These are phyloP conservation scores for Drosophila pseudotalamancana DNA, from an alignment of 2,888 invertebrate species.

Conservation along the genomic window DNA sequence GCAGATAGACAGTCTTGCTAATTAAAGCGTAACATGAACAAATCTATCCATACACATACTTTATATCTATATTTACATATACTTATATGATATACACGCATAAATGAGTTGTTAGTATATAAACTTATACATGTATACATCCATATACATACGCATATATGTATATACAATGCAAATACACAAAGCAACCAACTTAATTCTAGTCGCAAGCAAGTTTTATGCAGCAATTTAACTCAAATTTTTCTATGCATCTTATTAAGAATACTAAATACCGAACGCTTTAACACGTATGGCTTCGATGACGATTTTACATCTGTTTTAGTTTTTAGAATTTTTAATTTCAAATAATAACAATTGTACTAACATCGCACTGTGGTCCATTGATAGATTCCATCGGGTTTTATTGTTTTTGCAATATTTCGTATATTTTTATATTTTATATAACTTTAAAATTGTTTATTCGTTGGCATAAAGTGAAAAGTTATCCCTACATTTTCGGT, in stretches of 20 bases:
- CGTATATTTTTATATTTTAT: not conserved
- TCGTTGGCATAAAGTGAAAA: not conserved
- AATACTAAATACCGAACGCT: slow-evolving; percentile 35
- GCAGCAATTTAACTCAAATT: slow-evolving; percentile 69
- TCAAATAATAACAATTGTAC: slow-evolving; percentile 20
- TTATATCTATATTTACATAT: slow-evolving; percentile 43
- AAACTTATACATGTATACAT: slow-evolving; percentile 39
- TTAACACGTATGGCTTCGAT: slow-evolving; percentile 27
- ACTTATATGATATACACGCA: slow-evolving; percentile 49
- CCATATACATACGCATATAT: slow-evolving; percentile 21
- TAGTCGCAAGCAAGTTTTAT: slow-evolving; percentile 72
- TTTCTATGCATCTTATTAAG: slow-evolving; percentile 48
- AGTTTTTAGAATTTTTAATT: slow-evolving; percentile 13
- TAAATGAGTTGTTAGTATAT: slow-evolving; percentile 57
- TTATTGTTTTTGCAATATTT: not conserved
- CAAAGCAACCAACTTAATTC: slow-evolving; percentile 54
- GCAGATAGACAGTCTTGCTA: slow-evolving; percentile 43
- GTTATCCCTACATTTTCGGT: not conserved
- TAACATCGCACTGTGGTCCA: slow-evolving; percentile 23
- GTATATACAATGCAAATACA: slow-evolving; percentile 26
- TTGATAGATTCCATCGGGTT: slow-evolving; percentile 30
- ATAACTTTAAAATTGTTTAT: not conserved
- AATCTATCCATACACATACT: slow-evolving; percentile 60
- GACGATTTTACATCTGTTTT: slow-evolving; percentile 26
- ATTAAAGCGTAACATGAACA: slow-evolving; percentile 54